Conservation (phyloP, 2,888 invertebrate species). For the Itoplectis maculator region DNA sequence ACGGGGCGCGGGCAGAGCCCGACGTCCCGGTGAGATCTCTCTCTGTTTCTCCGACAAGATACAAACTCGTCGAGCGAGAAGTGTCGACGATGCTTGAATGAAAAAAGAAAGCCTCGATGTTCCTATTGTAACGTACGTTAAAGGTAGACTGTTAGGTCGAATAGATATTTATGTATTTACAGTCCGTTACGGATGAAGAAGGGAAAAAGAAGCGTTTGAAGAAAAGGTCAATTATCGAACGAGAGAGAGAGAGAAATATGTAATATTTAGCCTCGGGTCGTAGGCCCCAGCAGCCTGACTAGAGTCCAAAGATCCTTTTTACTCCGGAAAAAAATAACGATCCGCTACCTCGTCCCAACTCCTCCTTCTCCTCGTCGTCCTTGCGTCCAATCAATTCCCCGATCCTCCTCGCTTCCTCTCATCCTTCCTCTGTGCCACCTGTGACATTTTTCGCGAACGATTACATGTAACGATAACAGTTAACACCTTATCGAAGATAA, state of each 20-base stretch:
- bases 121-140: slow-evolving; percentile 72
- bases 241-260: background rate
- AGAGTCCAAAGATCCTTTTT: slow-evolving; percentile 15
- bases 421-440: slow-evolving; percentile 4
- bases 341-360: background rate
- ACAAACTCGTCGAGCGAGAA: slow-evolving; percentile 51
- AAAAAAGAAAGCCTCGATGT: slow-evolving; percentile 69
- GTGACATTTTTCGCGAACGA: slow-evolving; percentile 40
- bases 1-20: background rate
- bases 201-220: background rate
- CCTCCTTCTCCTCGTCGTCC: slow-evolving; percentile 6
- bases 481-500: slow-evolving; percentile 26
- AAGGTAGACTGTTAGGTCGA: slow-evolving; percentile 32
- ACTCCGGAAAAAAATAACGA: background rate
- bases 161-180: slow-evolving; percentile 32
- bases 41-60: slow-evolving; percentile 52
- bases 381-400: slow-evolving; percentile 1
- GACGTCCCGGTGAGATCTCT: background rate
- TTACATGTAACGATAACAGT: slow-evolving; percentile 13
- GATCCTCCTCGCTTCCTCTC: slow-evolving; percentile 25
- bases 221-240: slow-evolving; percentile 7
- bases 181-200: slow-evolving; percentile 17
- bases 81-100: slow-evolving; percentile 26
- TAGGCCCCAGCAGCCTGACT: background rate
- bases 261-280: slow-evolving; percentile 2